These are phyloP conservation scores for Siniperca chuatsi DNA, from an alignment of 2,113 vertebrate species.

Conservation along the genomic window DNA sequence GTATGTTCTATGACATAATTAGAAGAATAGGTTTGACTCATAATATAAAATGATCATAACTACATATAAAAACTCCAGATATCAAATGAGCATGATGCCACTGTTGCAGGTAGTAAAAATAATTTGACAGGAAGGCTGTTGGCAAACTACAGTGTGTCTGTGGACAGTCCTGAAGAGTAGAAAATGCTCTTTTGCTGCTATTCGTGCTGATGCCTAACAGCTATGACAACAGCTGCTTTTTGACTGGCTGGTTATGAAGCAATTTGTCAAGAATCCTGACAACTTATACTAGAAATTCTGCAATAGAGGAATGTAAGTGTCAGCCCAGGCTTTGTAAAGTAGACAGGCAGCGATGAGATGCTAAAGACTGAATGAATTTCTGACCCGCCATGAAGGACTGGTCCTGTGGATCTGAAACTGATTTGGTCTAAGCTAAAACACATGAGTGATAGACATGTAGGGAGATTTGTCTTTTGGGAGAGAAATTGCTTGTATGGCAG, in stretches of 20 bases:
- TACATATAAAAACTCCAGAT: too few relatives aligned
- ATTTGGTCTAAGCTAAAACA: not conserved
- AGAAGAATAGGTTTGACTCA: too few relatives aligned
- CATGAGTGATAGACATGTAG: not conserved
- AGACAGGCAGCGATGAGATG: constrained; percentile 51
- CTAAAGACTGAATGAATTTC: constrained; percentile 36
- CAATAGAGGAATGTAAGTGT: constrained; percentile 60
- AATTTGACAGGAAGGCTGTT: constrained; percentile 42
- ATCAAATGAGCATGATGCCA: too few relatives aligned
- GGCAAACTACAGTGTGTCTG: constrained; percentile 14
- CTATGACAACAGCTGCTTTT: constrained; percentile 74
- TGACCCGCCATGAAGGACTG: constrained; percentile 36
- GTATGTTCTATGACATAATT: too few relatives aligned
- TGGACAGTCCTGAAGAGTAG: constrained; percentile 34
- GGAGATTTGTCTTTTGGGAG: not conserved
- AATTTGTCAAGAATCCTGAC: constrained; percentile 77
- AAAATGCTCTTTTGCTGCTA: constrained; percentile 38
- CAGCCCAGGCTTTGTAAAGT: constrained; percentile 52
- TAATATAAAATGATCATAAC: too few relatives aligned
- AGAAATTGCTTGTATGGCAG: not conserved
- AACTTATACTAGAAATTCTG: constrained; percentile 63
- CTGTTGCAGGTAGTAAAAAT: constrained; percentile 19
- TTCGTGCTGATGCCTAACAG: constrained; percentile 58
- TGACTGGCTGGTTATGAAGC: constrained; percentile 69
- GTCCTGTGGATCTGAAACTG: constrained; percentile 4